These are phyloP conservation scores for Festucalex cinctus DNA, from an alignment of 2,113 vertebrate species.

Conservation along the genomic window DNA sequence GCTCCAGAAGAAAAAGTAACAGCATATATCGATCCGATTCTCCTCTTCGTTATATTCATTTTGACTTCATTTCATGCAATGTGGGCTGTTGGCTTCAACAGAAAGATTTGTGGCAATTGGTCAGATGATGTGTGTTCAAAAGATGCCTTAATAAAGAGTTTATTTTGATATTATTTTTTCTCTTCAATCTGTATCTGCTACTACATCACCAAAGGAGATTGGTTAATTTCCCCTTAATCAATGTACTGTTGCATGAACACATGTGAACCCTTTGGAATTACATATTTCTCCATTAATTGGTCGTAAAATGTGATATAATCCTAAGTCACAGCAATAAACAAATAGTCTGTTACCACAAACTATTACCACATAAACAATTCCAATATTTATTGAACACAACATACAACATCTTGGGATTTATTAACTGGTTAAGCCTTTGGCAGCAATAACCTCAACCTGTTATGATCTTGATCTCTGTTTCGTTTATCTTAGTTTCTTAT, in stretches of 20 bases:
- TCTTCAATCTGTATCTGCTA: conserved; percentile 2
- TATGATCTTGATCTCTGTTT: not conserved
- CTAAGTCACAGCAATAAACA: not conserved
- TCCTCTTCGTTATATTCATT: conserved; percentile 19
- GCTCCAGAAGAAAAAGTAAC: conserved; percentile 78
- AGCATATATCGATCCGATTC: not conserved
- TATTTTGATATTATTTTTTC: conserved; percentile 70
- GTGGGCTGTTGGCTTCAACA: conserved; percentile 8
- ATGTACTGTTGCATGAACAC: not conserved
- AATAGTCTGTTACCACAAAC: no score
- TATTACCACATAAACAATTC: not conserved
- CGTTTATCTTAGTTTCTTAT: not conserved
- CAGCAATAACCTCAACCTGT: not conserved
- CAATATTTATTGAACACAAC: not conserved
- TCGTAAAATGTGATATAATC: not conserved
- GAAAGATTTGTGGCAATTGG: not conserved
- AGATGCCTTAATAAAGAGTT: conserved; percentile 65
- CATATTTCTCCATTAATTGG: not conserved
- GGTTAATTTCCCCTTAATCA: not conserved
- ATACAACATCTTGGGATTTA: not conserved
- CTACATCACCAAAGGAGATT: not conserved
- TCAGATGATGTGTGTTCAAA: conserved; percentile 22
- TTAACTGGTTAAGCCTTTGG: not conserved
- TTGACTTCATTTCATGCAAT: conserved; percentile 6
- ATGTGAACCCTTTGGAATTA: not conserved